Percentiles rank a stretch among this genome's conserved stretches.
These are phyloP conservation scores for Rhadina sibilatrix DNA, from an alignment of 2,113 vertebrate species.

Conservation along the genomic window DNA sequence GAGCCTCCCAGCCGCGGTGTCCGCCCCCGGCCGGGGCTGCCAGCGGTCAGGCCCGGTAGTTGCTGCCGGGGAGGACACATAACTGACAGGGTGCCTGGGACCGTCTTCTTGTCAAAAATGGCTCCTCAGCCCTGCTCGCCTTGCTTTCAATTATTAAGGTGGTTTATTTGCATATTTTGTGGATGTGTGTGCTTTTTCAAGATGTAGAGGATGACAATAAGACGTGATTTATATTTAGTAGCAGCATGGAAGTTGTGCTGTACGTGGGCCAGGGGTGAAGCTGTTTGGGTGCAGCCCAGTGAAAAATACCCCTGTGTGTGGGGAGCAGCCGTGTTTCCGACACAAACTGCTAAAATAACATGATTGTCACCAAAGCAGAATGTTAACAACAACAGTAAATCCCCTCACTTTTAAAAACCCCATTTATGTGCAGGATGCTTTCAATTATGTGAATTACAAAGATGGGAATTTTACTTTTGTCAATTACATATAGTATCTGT, in stretches of 20 bases:
- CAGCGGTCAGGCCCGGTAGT: not conserved
- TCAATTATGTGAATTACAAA: not conserved
- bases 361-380: not conserved
- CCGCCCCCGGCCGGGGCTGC: not conserved
- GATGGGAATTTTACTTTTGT: not conserved
- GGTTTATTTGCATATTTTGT: not conserved
- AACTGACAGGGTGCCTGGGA: fast-evolving
- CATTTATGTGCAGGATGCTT: not conserved
- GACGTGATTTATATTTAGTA: not conserved
- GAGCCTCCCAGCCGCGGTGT: not conserved
- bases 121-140: not conserved
- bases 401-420: not conserved
- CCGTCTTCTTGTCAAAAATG: not conserved
- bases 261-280: not conserved
- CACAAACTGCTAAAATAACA: not conserved
- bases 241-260: not conserved
- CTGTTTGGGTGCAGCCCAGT: not conserved
- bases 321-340: not conserved
- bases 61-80: fast-evolving
- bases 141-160: not conserved
- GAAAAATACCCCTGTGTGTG: not conserved
- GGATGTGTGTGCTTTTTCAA: not conserved
- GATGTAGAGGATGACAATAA: not conserved
- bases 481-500: not conserved
- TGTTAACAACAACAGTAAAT: not conserved